Conservation (phyloP, 2,113 vertebrate species). For the Echinops telfairi region DNA sequence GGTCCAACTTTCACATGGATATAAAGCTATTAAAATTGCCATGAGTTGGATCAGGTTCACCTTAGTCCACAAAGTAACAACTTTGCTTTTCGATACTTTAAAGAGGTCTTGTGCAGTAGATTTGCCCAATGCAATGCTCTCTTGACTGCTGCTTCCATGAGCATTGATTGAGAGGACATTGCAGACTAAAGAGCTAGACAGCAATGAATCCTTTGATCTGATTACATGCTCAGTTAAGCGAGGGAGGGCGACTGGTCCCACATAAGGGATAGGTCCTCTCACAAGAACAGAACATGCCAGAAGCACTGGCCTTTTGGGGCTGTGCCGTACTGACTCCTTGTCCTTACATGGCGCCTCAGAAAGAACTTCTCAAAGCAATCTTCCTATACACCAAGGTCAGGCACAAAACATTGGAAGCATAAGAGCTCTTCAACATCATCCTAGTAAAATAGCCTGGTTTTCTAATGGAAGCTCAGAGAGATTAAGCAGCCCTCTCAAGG, state of each 20-base stretch:
- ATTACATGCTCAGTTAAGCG: not conserved
- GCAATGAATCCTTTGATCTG: no score
- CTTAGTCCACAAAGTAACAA: no score
- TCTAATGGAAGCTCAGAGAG: constrained; percentile 48
- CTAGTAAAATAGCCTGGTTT: constrained; percentile 18
- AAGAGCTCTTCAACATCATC: constrained; percentile 17
- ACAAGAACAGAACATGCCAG: not conserved
- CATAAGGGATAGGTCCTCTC: no score
- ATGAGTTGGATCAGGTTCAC: no score
- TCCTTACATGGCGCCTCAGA: not conserved
- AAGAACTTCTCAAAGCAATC: constrained; percentile 50
- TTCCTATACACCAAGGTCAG: constrained; percentile 34
- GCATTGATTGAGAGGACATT: no score
- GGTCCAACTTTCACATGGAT: not conserved
- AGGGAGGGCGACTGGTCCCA: not conserved
- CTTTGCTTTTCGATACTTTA: no score
- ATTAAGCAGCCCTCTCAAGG: constrained; percentile 59
- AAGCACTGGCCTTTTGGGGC: not conserved
- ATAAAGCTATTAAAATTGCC: no score
- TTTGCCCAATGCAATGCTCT: no score
- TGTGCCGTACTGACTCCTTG: not conserved
- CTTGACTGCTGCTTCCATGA: no score
- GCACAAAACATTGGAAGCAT: not conserved
- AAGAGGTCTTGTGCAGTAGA: no score
- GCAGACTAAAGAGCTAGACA: no score